A percentile compares a stretch with the other conserved stretches of the same genome.
These are phyloP conservation scores for Bombus waltoni DNA, from an alignment of 1,140 invertebrate species.

Conservation along the genomic window DNA sequence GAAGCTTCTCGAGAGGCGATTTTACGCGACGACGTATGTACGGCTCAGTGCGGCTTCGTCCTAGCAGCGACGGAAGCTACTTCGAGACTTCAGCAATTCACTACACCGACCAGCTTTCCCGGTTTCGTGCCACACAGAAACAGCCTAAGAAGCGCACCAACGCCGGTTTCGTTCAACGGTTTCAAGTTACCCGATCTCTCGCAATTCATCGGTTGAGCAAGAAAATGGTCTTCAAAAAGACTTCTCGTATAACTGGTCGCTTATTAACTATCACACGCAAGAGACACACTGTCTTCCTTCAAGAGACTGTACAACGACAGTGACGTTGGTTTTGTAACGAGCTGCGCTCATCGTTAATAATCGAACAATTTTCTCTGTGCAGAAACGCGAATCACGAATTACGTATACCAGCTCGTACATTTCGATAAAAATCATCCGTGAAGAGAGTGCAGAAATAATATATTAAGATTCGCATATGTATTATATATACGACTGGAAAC, in stretches of 20 bases:
- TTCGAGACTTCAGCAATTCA: constrained; percentile 68
- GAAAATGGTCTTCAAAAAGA: constrained; percentile 18
- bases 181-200: constrained; percentile 86
- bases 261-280: constrained; percentile 55
- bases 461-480: background rate
- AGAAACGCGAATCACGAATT: background rate
- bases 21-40: constrained; percentile 93
- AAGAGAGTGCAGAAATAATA: constrained; percentile 6
- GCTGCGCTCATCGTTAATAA: background rate
- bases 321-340: constrained; percentile 28
- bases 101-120: constrained; percentile 76
- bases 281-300: constrained; percentile 54
- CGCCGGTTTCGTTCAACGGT: constrained; percentile 80
- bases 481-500: background rate
- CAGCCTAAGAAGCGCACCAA: constrained; percentile 73
- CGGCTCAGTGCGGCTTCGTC: constrained; percentile 92
- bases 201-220: constrained; percentile 83
- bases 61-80: constrained; percentile 78
- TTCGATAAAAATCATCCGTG: background rate
- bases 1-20: constrained; percentile 93
- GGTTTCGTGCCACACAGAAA: constrained; percentile 78
- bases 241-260: constrained; percentile 45
- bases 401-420: background rate
- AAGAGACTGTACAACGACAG: constrained; percentile 49
- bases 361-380: constrained; percentile 4